phyloP scores from a whole-genome alignment of 2,797 vertebrate species.

The Lemur catta region DNA sequence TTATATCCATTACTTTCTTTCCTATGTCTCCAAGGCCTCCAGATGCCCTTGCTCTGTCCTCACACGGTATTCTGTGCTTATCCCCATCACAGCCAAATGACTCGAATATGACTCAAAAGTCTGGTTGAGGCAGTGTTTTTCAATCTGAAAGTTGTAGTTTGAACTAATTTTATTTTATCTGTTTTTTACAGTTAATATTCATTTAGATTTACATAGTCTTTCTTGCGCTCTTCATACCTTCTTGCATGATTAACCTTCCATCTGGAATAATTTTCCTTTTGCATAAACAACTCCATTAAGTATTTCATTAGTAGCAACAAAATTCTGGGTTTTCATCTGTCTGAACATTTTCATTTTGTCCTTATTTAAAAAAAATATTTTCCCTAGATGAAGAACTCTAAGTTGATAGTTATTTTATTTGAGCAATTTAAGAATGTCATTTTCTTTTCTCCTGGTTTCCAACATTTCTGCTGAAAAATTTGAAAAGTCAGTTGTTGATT shows the following conservation, averaged over 20 bases:
- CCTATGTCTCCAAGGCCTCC: not conserved
- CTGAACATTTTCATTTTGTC: slow-evolving; percentile 27
- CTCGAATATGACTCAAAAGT: not conserved
- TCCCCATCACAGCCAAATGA: not conserved
- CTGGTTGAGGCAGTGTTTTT: not conserved
- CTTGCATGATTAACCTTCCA: not conserved
- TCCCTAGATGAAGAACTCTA: not conserved
- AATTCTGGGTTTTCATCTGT: slow-evolving; percentile 32
- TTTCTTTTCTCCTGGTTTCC: slow-evolving; percentile 29
- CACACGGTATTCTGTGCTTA: not conserved
- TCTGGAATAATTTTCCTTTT: not conserved
- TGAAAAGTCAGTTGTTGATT: not conserved
- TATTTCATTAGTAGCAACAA: not conserved
- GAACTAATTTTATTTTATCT: not conserved
- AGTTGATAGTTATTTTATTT: not conserved
- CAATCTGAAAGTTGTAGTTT: not conserved
- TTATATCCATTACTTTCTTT: not conserved
- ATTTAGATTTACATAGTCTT: not conserved
- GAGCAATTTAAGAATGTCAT: not conserved
- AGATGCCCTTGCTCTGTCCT: not conserved
- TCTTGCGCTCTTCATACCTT: not conserved
- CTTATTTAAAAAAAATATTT: slow-evolving; percentile 41
- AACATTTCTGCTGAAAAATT: slow-evolving; percentile 19
- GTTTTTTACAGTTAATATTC: not conserved
- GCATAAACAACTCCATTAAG: not conserved